Evolutionary conservation across 2,113 vertebrate species (phyloP), one percentile per base, ranked within the genome.

Genomic region (Phaetusa simplex): DNA sequence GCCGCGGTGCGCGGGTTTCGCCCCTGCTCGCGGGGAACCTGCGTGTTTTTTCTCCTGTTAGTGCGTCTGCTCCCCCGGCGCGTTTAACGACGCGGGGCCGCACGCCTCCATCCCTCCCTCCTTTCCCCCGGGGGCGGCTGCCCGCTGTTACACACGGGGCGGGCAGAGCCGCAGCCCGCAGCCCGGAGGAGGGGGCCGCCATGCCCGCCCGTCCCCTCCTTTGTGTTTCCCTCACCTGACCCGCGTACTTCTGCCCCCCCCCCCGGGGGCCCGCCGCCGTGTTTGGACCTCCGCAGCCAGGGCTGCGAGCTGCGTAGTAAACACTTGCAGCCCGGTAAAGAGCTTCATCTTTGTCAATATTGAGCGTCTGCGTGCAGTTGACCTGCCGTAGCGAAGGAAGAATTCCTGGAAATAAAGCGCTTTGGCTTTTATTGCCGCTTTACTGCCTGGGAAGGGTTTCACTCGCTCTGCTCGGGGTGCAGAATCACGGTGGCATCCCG

Each of bases 1-100:
- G 74, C 97, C 90, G 95, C 92, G 84, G 82, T 87, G 97, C 83
- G 97, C 96, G 92, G 94, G 93, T 94, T 76, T 89, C 87, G 95
- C 90, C 92, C 66, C 91, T 84, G 90, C 94, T 90, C 77, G 87
- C 64, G 96, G 97, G 94, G 96, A 95, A 94, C 88, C 90, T 66
- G 94, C 92, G 96, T 95, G 93, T 91, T 96, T 96, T 88, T 70
- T 36, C 38, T 40, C 88, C 90, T 74, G 84, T 76, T 90, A 56
- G 52, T 85, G 82, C 95, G 86, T 50, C 85, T 84, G 92, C 93
- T 49, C 45, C 56, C 58, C 50, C 9, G 45, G 91, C 89, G 43
- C 95, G 88, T 95, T 96, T 47, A 79, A 42, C 73, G 22, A 50
- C 86, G 47, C 62, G 20, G 52, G 71, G 85, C 82, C 40, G 71